phyloP scores from a whole-genome alignment of 2,888 invertebrate species.

The Dastarcus helophoroides region DNA sequence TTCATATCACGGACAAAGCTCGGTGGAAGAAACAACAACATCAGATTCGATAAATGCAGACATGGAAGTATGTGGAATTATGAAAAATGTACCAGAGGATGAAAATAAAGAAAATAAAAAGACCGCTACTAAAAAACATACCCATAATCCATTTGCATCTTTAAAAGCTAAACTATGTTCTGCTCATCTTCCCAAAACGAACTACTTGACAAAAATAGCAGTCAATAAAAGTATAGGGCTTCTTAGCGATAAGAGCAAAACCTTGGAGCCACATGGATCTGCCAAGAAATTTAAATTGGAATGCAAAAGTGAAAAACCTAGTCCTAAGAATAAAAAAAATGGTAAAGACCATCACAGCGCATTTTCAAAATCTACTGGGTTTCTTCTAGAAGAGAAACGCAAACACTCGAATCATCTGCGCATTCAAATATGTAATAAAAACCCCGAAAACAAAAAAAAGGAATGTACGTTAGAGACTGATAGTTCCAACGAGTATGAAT shows the following conservation, averaged over 20 bases:
- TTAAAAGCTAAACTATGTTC: slow-evolving; percentile 38
- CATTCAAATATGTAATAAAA: slow-evolving; percentile 35
- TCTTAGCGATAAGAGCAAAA: slow-evolving; percentile 26
- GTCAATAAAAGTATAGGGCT: slow-evolving; percentile 37
- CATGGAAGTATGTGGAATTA: slow-evolving; percentile 39
- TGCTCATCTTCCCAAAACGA: slow-evolving; percentile 36
- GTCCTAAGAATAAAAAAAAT: slow-evolving; percentile 26
- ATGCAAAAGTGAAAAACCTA: slow-evolving; percentile 27
- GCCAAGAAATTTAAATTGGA: slow-evolving; percentile 19
- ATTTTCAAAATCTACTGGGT: slow-evolving; percentile 35
- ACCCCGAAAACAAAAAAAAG: slow-evolving; percentile 21
- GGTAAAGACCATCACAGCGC: slow-evolving; percentile 23
- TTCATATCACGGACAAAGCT: slow-evolving; percentile 37
- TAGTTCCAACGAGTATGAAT: slow-evolving; percentile 44
- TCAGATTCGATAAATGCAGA: slow-evolving; percentile 41
- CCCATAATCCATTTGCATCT: slow-evolving; percentile 34
- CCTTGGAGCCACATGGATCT: slow-evolving; percentile 5
- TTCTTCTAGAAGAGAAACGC: slow-evolving; percentile 29
- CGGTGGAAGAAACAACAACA: slow-evolving; percentile 39
- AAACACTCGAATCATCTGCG: slow-evolving; percentile 28
- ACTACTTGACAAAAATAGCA: slow-evolving; percentile 34
- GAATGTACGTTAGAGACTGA: slow-evolving; percentile 37
- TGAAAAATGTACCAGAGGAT: slow-evolving; percentile 27
- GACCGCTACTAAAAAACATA: slow-evolving; percentile 27
- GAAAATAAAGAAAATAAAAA: slow-evolving; percentile 29